Evolutionary conservation across 2,113 vertebrate genomes (phyloP).

Genomic region (Saccopteryx leptura): DNA sequence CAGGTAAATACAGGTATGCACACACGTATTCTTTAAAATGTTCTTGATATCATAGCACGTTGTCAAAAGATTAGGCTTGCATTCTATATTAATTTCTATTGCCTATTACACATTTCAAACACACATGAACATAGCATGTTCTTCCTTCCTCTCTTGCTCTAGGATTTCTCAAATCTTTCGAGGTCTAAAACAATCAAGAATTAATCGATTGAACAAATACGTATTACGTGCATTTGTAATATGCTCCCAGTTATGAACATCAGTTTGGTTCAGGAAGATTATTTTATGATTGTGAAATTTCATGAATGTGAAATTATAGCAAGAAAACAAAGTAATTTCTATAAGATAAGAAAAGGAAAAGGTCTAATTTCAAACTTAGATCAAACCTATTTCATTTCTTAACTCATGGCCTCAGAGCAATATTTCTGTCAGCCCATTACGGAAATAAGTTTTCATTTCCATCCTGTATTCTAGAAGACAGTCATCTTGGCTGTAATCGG

Average conservation of each 20-base stretch:
- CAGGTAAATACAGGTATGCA: neutral
- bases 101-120: neutral
- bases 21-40: neutral
- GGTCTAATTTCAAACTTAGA: slow-evolving; percentile 49
- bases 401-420: slow-evolving; percentile 5
- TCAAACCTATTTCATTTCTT: slow-evolving; percentile 12
- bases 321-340: neutral
- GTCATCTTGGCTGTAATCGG: slow-evolving; percentile 46
- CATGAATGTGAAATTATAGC: slow-evolving; percentile 8
- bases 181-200: neutral
- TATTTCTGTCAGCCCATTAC: slow-evolving; percentile 29
- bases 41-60: neutral
- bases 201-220: neutral
- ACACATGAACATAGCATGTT: neutral
- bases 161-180: neutral
- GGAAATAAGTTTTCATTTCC: slow-evolving; percentile 47
- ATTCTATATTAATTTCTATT: neutral
- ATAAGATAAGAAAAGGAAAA: neutral
- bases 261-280: slow-evolving; percentile 42
- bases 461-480: neutral
- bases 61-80: neutral
- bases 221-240: neutral
- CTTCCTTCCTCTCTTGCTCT: neutral
- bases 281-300: slow-evolving; percentile 46
- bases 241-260: neutral